A percentile compares a stretch with the other conserved stretches of the same genome.
These are phyloP conservation scores for Nixonia krombeini DNA, from an alignment of 1,140 invertebrate species.

Conservation along the genomic window DNA sequence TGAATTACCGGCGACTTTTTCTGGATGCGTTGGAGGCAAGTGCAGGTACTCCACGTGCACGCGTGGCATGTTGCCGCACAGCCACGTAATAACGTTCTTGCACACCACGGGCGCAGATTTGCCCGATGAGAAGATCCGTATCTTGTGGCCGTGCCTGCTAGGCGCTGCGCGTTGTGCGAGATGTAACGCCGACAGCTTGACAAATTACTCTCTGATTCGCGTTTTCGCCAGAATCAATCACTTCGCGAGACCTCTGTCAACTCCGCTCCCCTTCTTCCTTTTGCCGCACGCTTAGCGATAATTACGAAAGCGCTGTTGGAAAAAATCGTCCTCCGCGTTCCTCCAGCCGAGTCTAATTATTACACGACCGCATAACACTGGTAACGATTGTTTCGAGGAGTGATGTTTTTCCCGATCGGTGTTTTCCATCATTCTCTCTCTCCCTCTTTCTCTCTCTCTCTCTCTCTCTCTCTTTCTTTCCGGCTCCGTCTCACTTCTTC, in stretches of 20 bases:
- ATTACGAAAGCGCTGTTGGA: too few relatives aligned
- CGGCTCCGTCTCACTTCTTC: too few relatives aligned
- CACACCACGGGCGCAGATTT: conserved; percentile 40
- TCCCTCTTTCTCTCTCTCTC: too few relatives aligned
- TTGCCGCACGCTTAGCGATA: conserved; percentile 38
- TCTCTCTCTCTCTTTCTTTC: too few relatives aligned
- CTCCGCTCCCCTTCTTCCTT: conserved; percentile 29
- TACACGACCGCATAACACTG: too few relatives aligned
- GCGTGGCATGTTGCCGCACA: conserved; percentile 33
- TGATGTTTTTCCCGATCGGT: too few relatives aligned
- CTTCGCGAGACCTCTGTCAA: conserved; percentile 60
- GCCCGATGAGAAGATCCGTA: conserved; percentile 47
- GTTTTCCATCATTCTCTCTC: too few relatives aligned
- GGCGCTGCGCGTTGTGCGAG: conserved; percentile 39
- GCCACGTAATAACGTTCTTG: conserved; percentile 45
- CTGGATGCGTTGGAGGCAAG: too few relatives aligned
- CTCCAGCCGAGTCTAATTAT: too few relatives aligned
- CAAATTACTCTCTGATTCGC: conserved; percentile 68
- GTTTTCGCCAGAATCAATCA: conserved; percentile 71
- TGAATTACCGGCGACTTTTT: too few relatives aligned
- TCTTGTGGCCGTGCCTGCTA: conserved; percentile 41
- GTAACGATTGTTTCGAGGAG: too few relatives aligned
- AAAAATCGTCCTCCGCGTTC: too few relatives aligned
- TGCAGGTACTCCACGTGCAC: conserved; percentile 32
- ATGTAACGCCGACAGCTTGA: conserved; percentile 63